Evolutionary conservation across 2,113 vertebrate species (phyloP).

Genomic region (Pelobates fuscus): DNA sequence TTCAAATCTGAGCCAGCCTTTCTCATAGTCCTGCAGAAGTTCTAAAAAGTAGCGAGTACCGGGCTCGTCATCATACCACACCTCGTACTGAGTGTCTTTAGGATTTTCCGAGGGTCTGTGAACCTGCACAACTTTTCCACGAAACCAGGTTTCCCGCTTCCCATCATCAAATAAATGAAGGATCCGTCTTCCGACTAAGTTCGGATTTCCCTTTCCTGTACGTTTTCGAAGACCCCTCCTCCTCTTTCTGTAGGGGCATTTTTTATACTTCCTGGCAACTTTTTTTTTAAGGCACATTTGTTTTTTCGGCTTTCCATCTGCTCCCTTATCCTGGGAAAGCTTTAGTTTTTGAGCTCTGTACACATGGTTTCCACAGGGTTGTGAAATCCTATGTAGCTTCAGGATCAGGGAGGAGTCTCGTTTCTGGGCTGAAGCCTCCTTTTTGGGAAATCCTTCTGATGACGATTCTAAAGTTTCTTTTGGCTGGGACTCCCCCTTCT

Average conservation of each 20-base stretch:
- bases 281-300: neutral
- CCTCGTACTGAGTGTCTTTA: constrained; percentile 72
- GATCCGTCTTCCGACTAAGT: constrained; percentile 77
- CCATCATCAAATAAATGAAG: constrained; percentile 78
- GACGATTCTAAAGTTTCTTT: neutral
- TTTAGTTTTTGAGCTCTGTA: constrained; percentile 1
- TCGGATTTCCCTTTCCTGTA: constrained; percentile 62
- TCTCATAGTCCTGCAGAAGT: constrained; percentile 72
- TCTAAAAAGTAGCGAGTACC: constrained; percentile 78
- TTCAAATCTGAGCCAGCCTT: constrained; percentile 75
- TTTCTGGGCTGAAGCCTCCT: constrained; percentile 37
- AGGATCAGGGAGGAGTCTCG: constrained; percentile 61
- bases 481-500: neutral
- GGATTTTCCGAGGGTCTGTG: constrained; percentile 66
- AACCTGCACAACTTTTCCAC: constrained; percentile 70
- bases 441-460: neutral
- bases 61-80: constrained; percentile 78
- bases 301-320: neutral
- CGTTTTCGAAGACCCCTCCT: neutral
- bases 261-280: neutral
- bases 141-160: constrained; percentile 75
- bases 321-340: constrained; percentile 35
- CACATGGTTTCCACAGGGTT: neutral
- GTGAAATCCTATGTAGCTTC: constrained; percentile 63
- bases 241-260: neutral